These are phyloP conservation scores for Distichodus sexfasciatus DNA, from an alignment of 2,797 vertebrate genomes.

Conservation along the genomic window DNA sequence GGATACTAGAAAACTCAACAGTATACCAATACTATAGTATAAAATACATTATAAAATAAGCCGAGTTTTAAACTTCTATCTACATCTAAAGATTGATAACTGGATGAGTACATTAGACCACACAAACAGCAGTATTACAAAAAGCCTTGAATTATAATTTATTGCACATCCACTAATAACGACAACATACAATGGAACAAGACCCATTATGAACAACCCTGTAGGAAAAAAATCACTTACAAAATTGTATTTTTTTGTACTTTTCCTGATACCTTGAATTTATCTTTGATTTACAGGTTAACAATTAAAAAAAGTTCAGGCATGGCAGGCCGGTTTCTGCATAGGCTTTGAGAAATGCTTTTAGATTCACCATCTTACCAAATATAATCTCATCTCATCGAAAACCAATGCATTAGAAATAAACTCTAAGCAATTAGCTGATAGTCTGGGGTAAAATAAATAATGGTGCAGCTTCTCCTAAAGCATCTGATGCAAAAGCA, in stretches of 20 bases:
- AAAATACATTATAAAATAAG: too few relatives aligned
- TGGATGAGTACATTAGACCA: background rate
- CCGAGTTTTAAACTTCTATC: too few relatives aligned
- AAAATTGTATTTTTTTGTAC: conserved; percentile 67
- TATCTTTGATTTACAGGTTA: conserved; percentile 48
- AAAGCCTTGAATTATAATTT: conserved; percentile 77
- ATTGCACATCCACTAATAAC: conserved; percentile 75
- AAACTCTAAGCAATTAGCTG: background rate
- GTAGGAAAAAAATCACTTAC: conserved; percentile 57
- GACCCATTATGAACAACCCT: conserved; percentile 66
- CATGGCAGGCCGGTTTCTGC: conserved; percentile 69
- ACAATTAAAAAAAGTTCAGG: conserved; percentile 55
- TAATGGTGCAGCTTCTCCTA: background rate
- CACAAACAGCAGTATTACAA: conserved; percentile 40
- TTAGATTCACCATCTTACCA: background rate
- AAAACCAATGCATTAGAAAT: background rate
- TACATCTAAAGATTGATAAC: background rate
- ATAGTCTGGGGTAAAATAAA: background rate
- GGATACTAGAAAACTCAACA: too few relatives aligned
- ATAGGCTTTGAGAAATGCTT: conserved; percentile 62
- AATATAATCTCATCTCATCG: background rate
- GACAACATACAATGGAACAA: conserved; percentile 74
- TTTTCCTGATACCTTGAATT: conserved; percentile 46
- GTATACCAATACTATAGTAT: too few relatives aligned
- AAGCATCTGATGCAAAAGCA: background rate